phyloP scores from a whole-genome alignment of 2,797 vertebrate species.

The Eulemur rubriventer region DNA sequence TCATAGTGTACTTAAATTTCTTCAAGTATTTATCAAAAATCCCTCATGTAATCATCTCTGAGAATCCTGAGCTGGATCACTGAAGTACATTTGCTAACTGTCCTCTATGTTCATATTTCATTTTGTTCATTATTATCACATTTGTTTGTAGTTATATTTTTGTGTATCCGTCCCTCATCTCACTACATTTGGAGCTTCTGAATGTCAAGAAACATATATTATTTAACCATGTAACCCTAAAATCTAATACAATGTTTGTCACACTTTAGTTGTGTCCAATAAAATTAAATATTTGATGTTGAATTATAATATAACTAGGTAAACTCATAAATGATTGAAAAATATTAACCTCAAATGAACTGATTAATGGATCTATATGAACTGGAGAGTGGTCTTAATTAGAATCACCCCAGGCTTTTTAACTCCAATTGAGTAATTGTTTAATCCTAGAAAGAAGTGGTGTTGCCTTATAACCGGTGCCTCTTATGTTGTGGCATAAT shows the following conservation, averaged over 20 bases:
- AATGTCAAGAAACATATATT: neutral
- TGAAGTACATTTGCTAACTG: neutral
- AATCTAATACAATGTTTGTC: neutral
- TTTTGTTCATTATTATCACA: neutral
- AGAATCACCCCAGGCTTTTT: conserved; percentile 37
- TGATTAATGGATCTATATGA: conserved; percentile 19
- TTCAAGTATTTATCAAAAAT: conserved; percentile 16
- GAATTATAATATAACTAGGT: conserved; percentile 7
- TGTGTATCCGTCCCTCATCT: neutral
- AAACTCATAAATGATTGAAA: conserved; percentile 44
- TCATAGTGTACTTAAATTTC: neutral
- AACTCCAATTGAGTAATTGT: neutral
- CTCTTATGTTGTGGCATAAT: neutral
- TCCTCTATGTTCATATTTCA: neutral
- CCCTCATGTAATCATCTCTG: neutral
- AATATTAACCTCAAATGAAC: neutral
- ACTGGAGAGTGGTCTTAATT: conserved; percentile 26
- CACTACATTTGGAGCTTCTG: neutral
- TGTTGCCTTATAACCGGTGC: neutral
- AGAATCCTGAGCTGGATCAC: neutral
- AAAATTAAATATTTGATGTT: conserved; percentile 6
- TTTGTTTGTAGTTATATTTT: conserved; percentile 27
- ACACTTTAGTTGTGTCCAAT: neutral
- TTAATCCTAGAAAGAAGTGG: conserved; percentile 50
- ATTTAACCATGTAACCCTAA: neutral